Base-by-base conservation (phyloP, 2,797 vertebrate species). In the Otus scops region DNA sequence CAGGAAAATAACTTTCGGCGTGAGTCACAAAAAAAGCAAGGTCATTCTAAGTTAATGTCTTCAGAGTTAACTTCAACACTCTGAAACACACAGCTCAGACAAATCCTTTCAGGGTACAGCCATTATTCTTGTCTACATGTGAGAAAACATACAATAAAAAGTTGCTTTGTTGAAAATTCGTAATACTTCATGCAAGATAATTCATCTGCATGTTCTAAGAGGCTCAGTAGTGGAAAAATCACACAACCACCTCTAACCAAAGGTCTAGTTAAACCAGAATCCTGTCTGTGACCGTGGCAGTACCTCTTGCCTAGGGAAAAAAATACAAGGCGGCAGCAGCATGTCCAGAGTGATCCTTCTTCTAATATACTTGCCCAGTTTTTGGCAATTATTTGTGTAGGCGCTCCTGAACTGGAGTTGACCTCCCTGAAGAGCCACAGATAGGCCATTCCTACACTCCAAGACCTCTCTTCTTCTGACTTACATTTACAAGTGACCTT, bases 11-110 rank as follows among this genome's bases (percentile, higher is more conserved):
- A 85, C 51, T 84, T 86, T 27, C 50, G 61, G 76, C 8, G 6
- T 87, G 87, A 95, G 80, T 97, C 91, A 95, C 26, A 9, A 88
- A 75, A 50, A 93, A 93, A 65, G 39, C 47, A 27, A 84, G 92
- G 97, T 71, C 91, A 86, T 65, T 67, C 57, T 43, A 48, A 82
- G 76, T 95, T 91, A 93, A 89, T 18, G 28, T 50, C 61, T 93
- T 85, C 56, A 63, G 77, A 76, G 30, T 65, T 73, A 76, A 75
- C 56, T 93, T 89, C 65, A 73, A 13, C 1, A 3, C 83, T 82
- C 57, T 85, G 73, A 82, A 91, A 68, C 16, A 24, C 71, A 53
- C 73, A 75, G 77, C 74, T 91, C 36, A 68, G 57, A 74, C 65
- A 79, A 67, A 73, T 36, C 60, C 57, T 92, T 79, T n/a, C 71